Conservation (phyloP, 2,797 vertebrate genomes). For the Kryptolebias ocellatus region DNA sequence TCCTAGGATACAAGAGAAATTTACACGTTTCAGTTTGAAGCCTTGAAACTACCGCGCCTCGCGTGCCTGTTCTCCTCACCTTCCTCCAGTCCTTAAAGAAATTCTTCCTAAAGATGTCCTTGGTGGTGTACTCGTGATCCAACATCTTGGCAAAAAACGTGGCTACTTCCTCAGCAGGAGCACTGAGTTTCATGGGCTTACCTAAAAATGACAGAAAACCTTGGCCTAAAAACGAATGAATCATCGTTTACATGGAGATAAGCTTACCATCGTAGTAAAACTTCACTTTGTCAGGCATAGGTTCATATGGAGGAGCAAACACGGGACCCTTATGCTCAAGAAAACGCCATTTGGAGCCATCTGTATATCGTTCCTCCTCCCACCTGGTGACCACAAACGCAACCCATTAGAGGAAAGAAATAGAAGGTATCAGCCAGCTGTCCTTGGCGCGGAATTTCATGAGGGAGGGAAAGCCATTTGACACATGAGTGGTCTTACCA, state of each 20-base stretch:
- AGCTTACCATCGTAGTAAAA: conserved; percentile 93
- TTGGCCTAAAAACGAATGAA: not conserved
- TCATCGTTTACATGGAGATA: not conserved
- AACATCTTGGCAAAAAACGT: conserved; percentile 98
- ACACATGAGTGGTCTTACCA: conserved; percentile 76
- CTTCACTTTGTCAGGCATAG: conserved; percentile 89
- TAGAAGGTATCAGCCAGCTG: not conserved
- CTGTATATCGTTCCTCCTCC: conserved; percentile 93
- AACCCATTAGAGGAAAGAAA: conserved; percentile 6
- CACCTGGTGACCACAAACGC: conserved; percentile 81
- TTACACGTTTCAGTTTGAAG: not conserved
- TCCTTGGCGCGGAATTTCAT: conserved; percentile 8
- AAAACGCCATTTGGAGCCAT: conserved; percentile 97
- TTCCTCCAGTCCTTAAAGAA: conserved; percentile 97
- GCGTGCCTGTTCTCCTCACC: conserved; percentile 74
- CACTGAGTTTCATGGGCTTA: conserved; percentile 89
- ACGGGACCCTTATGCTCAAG: conserved; percentile 96
- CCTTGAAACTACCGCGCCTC: not conserved
- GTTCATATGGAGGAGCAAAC: conserved; percentile 92
- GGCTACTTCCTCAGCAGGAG: conserved; percentile 93
- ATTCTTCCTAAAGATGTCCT: conserved; percentile 97
- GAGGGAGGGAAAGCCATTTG: conserved; percentile 22
- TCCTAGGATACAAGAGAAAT: conserved; percentile 78
- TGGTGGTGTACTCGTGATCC: conserved; percentile 96
- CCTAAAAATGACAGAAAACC: conserved; percentile 71